These are phyloP conservation scores for Thysanoteuthis rhombus DNA, from an alignment of 2,888 invertebrate genomes.

Conservation along the genomic window DNA sequence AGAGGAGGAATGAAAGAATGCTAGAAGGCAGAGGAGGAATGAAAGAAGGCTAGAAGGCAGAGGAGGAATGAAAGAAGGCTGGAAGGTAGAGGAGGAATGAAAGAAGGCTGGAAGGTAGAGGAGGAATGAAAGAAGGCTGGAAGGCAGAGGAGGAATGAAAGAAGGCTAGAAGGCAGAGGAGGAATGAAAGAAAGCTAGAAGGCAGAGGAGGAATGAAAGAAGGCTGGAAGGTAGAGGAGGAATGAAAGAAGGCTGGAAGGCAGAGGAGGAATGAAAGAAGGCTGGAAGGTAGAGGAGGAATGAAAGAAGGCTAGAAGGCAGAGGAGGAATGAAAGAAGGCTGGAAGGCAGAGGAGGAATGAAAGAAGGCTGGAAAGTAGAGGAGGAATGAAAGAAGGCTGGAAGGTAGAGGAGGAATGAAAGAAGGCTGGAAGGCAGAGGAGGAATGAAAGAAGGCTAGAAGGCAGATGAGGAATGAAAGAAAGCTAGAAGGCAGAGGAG, in stretches of 20 bases:
- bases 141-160: background rate
- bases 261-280: background rate
- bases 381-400: background rate
- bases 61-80: too few relatives aligned
- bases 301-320: too few relatives aligned
- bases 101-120: background rate
- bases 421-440: too few relatives aligned
- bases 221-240: background rate
- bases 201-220: background rate
- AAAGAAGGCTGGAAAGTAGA: background rate
- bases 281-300: background rate
- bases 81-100: background rate
- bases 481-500: too few relatives aligned
- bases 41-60: too few relatives aligned
- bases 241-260: too few relatives aligned
- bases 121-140: background rate
- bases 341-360: background rate
- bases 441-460: background rate
- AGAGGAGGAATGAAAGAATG: too few relatives aligned
- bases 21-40: background rate
- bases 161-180: too few relatives aligned
- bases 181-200: background rate
- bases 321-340: too few relatives aligned
- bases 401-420: background rate
- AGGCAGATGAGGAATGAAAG: too few relatives aligned